These are phyloP conservation scores for Lacerta bilineata DNA, from an alignment of 2,797 vertebrate genomes.

Conservation along the genomic window DNA sequence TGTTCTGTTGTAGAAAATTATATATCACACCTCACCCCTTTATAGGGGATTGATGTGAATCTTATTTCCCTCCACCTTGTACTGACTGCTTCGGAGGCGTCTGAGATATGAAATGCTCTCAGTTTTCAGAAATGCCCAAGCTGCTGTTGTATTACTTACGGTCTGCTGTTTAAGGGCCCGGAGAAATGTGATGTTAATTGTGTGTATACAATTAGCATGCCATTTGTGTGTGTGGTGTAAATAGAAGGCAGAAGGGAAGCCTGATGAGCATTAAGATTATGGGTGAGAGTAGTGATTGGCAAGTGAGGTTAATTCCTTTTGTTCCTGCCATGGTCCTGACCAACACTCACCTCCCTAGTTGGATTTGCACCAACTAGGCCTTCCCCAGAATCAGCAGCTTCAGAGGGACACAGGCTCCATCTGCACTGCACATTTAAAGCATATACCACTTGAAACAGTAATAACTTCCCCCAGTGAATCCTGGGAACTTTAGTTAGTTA, in stretches of 20 bases:
- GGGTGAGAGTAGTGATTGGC: too few relatives aligned
- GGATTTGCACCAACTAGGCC: too few relatives aligned
- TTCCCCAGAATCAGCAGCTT: too few relatives aligned
- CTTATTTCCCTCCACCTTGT: background rate
- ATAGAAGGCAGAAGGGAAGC: background rate
- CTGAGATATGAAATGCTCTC: background rate
- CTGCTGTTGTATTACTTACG: background rate
- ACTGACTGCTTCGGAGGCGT: background rate
- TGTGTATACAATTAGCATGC: background rate
- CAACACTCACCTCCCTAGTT: too few relatives aligned
- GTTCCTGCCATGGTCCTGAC: background rate
- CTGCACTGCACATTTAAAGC: too few relatives aligned
- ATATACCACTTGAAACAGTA: too few relatives aligned
- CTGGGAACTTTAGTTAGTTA: too few relatives aligned
- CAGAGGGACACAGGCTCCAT: too few relatives aligned
- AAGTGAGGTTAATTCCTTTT: background rate
- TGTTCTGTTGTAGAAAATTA: background rate
- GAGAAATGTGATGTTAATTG: background rate
- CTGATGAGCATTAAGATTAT: background rate
- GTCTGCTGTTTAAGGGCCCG: background rate
- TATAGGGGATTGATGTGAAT: background rate
- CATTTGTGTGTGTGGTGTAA: background rate
- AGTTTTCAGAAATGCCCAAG: constrained; percentile 3
- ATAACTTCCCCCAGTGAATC: too few relatives aligned
- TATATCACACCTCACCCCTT: background rate